Evolutionary conservation across 2,113 vertebrate genomes (phyloP).

Genomic region (Cavia aperea): DNA sequence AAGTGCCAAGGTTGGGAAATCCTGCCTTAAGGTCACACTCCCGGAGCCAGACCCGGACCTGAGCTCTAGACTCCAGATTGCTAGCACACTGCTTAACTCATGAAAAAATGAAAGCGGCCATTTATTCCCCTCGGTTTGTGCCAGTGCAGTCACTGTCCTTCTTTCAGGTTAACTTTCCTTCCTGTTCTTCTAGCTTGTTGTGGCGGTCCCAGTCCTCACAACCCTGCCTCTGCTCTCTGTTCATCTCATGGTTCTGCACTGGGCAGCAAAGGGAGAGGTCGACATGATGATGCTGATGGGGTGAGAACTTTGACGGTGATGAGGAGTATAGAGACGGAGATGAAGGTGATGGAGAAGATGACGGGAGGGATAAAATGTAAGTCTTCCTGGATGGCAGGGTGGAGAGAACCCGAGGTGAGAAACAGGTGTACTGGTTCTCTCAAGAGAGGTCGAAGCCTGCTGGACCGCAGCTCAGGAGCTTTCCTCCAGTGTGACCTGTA

Average conservation of each 20-base stretch:
- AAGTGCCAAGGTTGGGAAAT: neutral
- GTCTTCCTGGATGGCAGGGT: neutral
- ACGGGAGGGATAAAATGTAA: neutral
- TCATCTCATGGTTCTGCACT: neutral
- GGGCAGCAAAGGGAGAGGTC: neutral
- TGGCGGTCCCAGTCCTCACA: neutral
- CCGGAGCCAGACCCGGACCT: neutral
- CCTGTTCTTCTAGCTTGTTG: neutral
- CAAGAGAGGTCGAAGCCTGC: neutral
- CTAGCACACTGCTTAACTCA: neutral
- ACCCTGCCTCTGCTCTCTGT: neutral
- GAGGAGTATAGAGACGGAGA: too few relatives aligned
- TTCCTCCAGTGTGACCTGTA: neutral
- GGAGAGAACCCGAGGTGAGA: neutral
- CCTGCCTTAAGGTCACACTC: neutral
- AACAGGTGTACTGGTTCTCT: neutral
- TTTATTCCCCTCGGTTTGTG: neutral
- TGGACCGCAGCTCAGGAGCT: rapidly evolving
- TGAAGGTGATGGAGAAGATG: rapidly evolving
- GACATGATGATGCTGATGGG: neutral
- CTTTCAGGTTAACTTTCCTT: too few relatives aligned
- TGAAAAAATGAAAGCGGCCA: too few relatives aligned
- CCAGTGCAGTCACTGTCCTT: neutral
- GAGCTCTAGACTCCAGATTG: neutral
- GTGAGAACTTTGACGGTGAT: neutral